Conservation (phyloP, 2,113 vertebrate species). For the Syrrhaptes paradoxus region DNA sequence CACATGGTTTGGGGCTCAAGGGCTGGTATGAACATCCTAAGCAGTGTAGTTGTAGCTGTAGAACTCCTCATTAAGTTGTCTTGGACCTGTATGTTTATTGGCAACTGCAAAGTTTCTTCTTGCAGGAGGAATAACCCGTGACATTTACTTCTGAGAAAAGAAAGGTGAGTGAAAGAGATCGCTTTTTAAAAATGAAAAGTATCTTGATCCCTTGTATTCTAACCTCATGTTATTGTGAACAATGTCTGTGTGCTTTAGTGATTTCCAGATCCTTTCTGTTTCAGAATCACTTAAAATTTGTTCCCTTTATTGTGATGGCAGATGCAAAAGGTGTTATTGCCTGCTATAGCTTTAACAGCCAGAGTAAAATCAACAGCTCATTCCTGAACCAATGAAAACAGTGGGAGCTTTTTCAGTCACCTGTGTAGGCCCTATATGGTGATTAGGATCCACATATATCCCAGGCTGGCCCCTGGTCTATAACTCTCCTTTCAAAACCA, state of each 20-base stretch:
- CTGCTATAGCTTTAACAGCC: background rate
- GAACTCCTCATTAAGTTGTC: background rate
- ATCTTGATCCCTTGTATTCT: background rate
- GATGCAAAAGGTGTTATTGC: background rate
- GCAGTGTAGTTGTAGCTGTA: background rate
- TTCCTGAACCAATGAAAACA: background rate
- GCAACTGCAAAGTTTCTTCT: background rate
- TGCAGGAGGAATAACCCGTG: background rate
- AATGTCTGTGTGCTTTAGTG: background rate
- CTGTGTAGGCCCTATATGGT: background rate
- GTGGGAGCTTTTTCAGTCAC: background rate
- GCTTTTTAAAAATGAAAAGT: background rate
- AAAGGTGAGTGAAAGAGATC: background rate
- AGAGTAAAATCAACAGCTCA: background rate
- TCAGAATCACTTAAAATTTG: background rate
- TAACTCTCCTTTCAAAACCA: background rate
- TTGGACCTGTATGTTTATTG: background rate
- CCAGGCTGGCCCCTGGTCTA: background rate
- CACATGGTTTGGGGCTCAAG: background rate
- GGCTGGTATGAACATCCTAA: background rate
- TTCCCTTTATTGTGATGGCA: background rate
- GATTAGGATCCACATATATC: background rate
- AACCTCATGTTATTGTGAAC: background rate
- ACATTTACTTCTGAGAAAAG: background rate
- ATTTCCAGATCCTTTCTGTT: background rate